Percentiles rank a stretch among this genome's conserved stretches.
Conservation (phyloP, 2,113 vertebrate species). For the Neodontobutis hainanensis region DNA sequence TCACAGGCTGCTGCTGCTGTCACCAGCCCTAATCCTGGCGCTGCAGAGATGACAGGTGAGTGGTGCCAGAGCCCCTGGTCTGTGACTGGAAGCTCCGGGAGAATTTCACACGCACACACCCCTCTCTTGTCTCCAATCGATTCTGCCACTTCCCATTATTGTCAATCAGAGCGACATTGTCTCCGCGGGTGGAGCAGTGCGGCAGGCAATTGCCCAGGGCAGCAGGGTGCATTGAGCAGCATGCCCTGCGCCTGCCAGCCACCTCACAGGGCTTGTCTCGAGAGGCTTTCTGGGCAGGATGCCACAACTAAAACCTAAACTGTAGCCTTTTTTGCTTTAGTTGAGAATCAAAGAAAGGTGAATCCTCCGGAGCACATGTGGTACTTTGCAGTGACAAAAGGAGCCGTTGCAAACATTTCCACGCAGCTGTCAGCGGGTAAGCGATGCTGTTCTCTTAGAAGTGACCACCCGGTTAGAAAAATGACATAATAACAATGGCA, state of each 20-base stretch:
- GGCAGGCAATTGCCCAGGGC: conserved; percentile 54
- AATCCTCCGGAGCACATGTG: conserved; percentile 47
- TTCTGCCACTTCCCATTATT: conserved; percentile 83
- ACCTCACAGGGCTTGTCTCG: conserved; percentile 42
- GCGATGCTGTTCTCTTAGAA: conserved; percentile 57
- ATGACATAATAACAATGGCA: conserved; percentile 73
- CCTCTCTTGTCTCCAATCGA: conserved; percentile 77
- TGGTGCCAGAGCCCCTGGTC: conserved; percentile 64
- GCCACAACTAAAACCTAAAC: conserved; percentile 55
- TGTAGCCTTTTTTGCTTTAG: conserved; percentile 45
- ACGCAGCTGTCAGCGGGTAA: conserved; percentile 46
- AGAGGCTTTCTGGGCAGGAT: conserved; percentile 50
- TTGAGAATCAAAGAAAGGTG: conserved; percentile 39
- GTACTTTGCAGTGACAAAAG: conserved; percentile 33
- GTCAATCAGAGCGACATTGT: conserved; percentile 74
- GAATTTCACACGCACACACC: conserved; percentile 58
- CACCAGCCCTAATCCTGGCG: conserved; percentile 60
- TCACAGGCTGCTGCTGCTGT: conserved; percentile 54
- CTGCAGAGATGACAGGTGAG: conserved; percentile 74
- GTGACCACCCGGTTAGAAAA: conserved; percentile 70
- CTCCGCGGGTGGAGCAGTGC: conserved; percentile 56
- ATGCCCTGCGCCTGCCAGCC: conserved; percentile 42
- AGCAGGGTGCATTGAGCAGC: conserved; percentile 51
- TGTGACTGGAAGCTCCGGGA: conserved; percentile 73
- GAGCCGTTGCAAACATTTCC: conserved; percentile 58